Evolutionary conservation across 2,888 invertebrate species (phyloP).

Genomic region (Papilio demoleus): DNA sequence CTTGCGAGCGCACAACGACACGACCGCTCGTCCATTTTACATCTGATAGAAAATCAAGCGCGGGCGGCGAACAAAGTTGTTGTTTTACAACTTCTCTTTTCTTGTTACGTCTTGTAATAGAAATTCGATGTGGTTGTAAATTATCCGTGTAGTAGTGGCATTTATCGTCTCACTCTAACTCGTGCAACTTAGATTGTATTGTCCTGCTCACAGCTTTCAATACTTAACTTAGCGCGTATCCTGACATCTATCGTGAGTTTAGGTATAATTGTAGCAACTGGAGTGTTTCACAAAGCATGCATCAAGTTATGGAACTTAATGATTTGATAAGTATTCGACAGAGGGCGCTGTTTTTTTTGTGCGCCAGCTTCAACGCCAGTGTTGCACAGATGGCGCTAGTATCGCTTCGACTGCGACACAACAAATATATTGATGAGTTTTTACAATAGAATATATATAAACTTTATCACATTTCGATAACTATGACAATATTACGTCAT

Average conservation of each 20-base stretch:
- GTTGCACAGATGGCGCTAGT: no score
- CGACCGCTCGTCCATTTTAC: constrained; percentile 82
- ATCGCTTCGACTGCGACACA: no score
- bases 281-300: neutral
- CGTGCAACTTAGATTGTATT: constrained; percentile 42
- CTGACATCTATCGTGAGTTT: constrained; percentile 61
- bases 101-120: constrained; percentile 67
- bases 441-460: no score
- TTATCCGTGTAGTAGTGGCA: constrained; percentile 60
- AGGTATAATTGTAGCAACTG: neutral
- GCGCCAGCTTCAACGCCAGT: no score
- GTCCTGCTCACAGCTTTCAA: constrained; percentile 63
- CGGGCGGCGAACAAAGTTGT: constrained; percentile 65
- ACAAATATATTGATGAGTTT: no score
- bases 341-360: constrained; percentile 38
- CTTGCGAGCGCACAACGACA: constrained; percentile 76
- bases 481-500: no score
- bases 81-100: constrained; percentile 84
- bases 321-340: constrained; percentile 16
- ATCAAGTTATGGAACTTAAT: constrained; percentile 3
- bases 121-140: constrained; percentile 57
- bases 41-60: constrained; percentile 80
- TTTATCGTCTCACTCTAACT: constrained; percentile 53
- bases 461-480: no score
- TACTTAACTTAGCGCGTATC: constrained; percentile 49